These are phyloP conservation scores for Drosophila teissieri DNA, from an alignment of 1,140 invertebrate genomes.

Conservation along the genomic window DNA sequence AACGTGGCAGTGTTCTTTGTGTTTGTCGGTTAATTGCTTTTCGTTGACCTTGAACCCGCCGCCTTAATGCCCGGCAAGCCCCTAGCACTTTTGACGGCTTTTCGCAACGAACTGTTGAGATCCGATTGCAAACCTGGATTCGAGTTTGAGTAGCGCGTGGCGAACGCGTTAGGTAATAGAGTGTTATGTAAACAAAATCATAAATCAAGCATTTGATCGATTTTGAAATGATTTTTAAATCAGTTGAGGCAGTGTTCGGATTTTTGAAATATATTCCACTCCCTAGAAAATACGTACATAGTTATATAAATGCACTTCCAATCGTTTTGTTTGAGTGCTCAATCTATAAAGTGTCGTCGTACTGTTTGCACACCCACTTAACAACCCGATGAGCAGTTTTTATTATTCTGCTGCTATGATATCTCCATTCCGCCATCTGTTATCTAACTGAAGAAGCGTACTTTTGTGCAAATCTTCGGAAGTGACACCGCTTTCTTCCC, in stretches of 20 bases:
- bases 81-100: constrained; percentile 22
- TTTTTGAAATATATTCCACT: constrained; percentile 22
- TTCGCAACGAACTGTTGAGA: constrained; percentile 13
- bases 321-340: constrained; percentile 13
- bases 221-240: constrained; percentile 6
- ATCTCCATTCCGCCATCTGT: constrained; percentile 2
- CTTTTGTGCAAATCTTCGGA: constrained; percentile 37
- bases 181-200: constrained; percentile 39
- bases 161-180: constrained; percentile 34
- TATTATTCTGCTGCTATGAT: not conserved
- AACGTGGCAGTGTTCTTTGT: constrained; percentile 35
- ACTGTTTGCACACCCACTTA: constrained; percentile 33
- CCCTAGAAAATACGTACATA: not conserved
- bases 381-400: constrained; percentile 41
- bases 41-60: constrained; percentile 42
- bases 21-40: constrained; percentile 2
- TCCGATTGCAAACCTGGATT: constrained; percentile 16
- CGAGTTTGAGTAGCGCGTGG: constrained; percentile 29
- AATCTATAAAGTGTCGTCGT: constrained; percentile 20
- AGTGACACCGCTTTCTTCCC: constrained; percentile 36
- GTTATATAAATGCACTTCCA: not conserved
- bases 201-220: not conserved
- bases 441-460: constrained; percentile 30
- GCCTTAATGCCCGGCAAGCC: constrained; percentile 30
- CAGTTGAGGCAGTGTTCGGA: not conserved